Conservation (phyloP, 2,888 invertebrate species). For the Microctonus brassicae region DNA sequence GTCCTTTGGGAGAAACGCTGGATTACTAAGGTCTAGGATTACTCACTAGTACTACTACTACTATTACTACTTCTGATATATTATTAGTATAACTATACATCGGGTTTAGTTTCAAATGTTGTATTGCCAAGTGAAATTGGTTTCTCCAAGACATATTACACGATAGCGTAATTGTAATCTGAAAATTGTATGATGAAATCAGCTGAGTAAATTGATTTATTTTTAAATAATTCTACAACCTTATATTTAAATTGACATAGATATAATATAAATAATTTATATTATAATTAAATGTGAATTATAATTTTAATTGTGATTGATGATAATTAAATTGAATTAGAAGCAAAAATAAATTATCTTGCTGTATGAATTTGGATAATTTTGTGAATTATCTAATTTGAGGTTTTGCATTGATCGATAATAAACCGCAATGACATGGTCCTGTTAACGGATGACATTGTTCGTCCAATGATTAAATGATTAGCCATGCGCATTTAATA, state of each 20-base stretch:
- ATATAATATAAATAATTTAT: no score
- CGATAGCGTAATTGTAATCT: conserved; percentile 47
- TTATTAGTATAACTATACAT: no score
- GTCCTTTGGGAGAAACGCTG: conserved; percentile 41
- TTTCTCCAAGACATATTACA: conserved; percentile 45
- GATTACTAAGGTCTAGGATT: conserved; percentile 48
- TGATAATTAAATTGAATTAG: no score
- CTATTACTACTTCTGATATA: not conserved
- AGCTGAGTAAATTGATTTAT: no score
- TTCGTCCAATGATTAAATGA: conserved; percentile 18
- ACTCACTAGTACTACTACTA: not conserved
- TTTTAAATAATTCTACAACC: no score
- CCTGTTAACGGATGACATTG: not conserved
- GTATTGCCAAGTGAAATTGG: conserved; percentile 47
- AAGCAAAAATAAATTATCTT: no score
- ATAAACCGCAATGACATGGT: not conserved
- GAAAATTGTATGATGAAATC: not conserved
- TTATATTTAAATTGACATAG: no score
- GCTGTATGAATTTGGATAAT: no score
- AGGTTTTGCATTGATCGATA: not conserved
- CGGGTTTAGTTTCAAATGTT: conserved; percentile 42
- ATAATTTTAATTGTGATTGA: no score
- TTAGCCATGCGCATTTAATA: not conserved
- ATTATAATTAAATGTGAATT: no score
- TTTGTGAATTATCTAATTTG: not conserved